Evolutionary conservation across 2,888 invertebrate species (phyloP).

Genomic region (Drosophila tanythrix): DNA sequence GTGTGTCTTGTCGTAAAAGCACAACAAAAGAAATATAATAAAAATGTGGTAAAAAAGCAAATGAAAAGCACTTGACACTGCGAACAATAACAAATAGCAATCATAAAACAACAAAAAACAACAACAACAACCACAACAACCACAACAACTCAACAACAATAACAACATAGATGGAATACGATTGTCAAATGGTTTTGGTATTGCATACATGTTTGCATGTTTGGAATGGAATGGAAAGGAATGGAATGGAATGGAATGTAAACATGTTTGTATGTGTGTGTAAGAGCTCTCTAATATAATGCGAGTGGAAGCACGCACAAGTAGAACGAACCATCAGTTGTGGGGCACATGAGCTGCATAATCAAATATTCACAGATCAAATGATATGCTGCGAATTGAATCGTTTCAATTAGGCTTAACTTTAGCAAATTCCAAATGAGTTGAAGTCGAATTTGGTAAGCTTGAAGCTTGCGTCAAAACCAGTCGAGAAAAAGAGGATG

Average conservation of each 20-base stretch:
- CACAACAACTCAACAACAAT: not conserved
- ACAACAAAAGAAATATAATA: constrained; percentile 18
- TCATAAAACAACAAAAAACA: constrained; percentile 34
- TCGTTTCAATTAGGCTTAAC: not conserved
- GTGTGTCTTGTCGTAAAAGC: constrained; percentile 27
- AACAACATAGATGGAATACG: constrained; percentile 5
- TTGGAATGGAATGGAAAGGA: not conserved
- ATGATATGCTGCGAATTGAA: not conserved
- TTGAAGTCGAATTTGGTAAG: not conserved
- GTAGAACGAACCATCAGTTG: constrained; percentile 21
- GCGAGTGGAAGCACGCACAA: constrained; percentile 28
- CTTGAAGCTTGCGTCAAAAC: not conserved
- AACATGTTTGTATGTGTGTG: not conserved
- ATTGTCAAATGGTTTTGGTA: not conserved
- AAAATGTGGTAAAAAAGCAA: constrained; percentile 57
- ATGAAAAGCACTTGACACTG: constrained; percentile 60
- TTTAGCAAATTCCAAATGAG: constrained; percentile 1
- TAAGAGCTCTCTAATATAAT: constrained; percentile 7
- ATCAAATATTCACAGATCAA: constrained; percentile 14
- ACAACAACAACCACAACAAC: not conserved
- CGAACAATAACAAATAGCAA: constrained; percentile 54
- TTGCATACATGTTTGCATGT: not conserved
- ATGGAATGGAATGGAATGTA: not conserved
- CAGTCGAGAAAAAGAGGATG: too few relatives aligned
- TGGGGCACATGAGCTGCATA: constrained; percentile 41